Evolutionary conservation across 64 coral and sea anemone genomes (phyloP).

Genomic region (Stichodactyla helianthus): DNA sequence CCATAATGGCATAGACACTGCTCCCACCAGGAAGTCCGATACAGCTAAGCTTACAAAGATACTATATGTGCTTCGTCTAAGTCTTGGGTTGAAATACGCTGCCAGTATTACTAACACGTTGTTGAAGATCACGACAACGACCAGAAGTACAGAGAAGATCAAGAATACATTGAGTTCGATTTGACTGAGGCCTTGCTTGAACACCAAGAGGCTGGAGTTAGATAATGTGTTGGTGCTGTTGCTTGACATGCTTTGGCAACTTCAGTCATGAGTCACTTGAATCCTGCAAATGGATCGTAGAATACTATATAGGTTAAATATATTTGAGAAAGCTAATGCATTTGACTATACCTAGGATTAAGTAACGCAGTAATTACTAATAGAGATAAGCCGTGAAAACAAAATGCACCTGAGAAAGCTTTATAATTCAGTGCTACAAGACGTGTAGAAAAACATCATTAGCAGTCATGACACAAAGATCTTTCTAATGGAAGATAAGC

Average conservation of each 20-base stretch:
- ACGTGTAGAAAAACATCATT: too few relatives aligned
- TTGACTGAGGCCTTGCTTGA: neutral
- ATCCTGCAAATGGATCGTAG: neutral
- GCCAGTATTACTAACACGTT: slow-evolving; percentile 65
- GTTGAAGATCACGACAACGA: slow-evolving; percentile 25
- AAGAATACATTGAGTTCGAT: slow-evolving; percentile 16
- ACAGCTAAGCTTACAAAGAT: slow-evolving; percentile 65
- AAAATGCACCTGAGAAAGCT: too few relatives aligned
- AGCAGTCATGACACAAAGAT: too few relatives aligned
- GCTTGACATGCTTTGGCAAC: neutral
- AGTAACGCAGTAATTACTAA: too few relatives aligned
- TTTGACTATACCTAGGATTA: too few relatives aligned
- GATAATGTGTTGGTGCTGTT: neutral
- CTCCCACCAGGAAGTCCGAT: slow-evolving; percentile 66
- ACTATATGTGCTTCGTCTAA: slow-evolving; percentile 52
- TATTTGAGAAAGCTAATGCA: too few relatives aligned
- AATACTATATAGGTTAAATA: neutral
- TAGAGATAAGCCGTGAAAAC: too few relatives aligned
- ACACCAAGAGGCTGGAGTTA: neutral
- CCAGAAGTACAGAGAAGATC: slow-evolving; percentile 25
- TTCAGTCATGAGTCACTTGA: neutral
- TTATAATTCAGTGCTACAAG: too few relatives aligned
- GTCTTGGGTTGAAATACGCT: slow-evolving; percentile 42
- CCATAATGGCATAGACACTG: slow-evolving; percentile 64
- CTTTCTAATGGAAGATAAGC: too few relatives aligned